phyloP scores from a whole-genome alignment of 2,113 vertebrate genomes.

The Stomatorhinus ivindoensis region DNA sequence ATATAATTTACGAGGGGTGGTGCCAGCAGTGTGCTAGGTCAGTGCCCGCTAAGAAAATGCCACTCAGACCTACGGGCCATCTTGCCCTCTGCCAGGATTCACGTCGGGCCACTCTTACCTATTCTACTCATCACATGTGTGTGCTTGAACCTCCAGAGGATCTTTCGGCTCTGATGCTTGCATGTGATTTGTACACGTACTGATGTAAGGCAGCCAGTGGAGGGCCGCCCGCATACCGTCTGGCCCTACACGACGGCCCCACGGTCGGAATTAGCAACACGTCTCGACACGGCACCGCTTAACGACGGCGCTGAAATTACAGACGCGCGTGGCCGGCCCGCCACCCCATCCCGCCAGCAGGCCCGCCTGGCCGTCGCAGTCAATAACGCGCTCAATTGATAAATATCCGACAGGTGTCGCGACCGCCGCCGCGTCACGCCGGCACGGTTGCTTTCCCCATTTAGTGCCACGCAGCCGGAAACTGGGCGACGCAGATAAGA shows the following conservation, averaged over 20 bases:
- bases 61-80: background rate
- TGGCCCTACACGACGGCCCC: background rate
- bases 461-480: slow-evolving; percentile 28
- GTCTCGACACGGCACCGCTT: background rate
- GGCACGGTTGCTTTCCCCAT: slow-evolving; percentile 27
- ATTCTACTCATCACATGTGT: background rate
- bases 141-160: background rate
- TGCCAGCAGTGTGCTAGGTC: background rate
- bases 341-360: background rate
- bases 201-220: background rate
- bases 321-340: slow-evolving; percentile 17
- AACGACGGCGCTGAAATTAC: slow-evolving; percentile 22
- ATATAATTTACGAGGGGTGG: background rate
- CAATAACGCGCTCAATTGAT: slow-evolving; percentile 39
- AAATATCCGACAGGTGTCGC: slow-evolving; percentile 20
- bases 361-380: slow-evolving; percentile 24
- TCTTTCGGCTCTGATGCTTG: background rate
- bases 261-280: slow-evolving; percentile 19
- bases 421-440: slow-evolving; percentile 11
- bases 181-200: background rate
- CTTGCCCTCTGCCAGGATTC: background rate
- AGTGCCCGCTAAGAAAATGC: background rate
- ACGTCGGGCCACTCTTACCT: background rate
- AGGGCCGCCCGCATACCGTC: background rate
- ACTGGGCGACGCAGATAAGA: slow-evolving; percentile 29